Conservation (phyloP, 1,140 invertebrate genomes). For the Sycophila sp. region DNA sequence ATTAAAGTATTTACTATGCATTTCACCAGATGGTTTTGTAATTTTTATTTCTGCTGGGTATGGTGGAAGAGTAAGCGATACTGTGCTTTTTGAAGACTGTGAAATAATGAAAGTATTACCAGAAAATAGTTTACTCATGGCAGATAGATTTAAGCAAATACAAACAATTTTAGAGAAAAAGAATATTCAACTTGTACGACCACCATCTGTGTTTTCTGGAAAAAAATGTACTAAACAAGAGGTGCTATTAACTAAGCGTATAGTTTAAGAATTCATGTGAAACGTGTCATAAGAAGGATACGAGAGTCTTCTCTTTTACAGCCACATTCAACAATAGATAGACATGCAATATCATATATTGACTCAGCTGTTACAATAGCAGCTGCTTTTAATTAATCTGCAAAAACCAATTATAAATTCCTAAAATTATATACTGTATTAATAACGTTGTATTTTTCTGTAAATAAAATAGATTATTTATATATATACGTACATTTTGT, state of each 20-base stretch:
- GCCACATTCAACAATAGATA: background rate
- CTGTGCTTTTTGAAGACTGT: constrained; percentile 47
- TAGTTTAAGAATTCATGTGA: too few relatives aligned
- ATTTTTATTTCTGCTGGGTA: constrained; percentile 58
- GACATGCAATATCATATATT: background rate
- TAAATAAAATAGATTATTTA: background rate
- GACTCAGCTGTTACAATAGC: background rate
- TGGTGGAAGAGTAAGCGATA: constrained; percentile 57
- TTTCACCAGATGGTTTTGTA: constrained; percentile 58
- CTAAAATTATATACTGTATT: background rate
- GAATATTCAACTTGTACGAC: too few relatives aligned
- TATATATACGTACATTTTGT: background rate
- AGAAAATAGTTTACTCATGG: constrained; percentile 43
- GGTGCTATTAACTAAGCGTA: too few relatives aligned
- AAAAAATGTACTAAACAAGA: too few relatives aligned
- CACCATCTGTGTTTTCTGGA: too few relatives aligned
- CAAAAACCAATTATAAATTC: background rate
- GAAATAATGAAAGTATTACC: constrained; percentile 50
- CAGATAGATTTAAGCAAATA: constrained; percentile 55
- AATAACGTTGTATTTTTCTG: background rate
- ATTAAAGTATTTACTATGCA: constrained; percentile 59
- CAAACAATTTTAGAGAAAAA: constrained; percentile 42
- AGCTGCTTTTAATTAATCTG: background rate
- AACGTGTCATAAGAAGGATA: too few relatives aligned
- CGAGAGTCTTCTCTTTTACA: background rate